Conservation (phyloP, 2,797 vertebrate genomes). For the Artibeus lituratus region DNA sequence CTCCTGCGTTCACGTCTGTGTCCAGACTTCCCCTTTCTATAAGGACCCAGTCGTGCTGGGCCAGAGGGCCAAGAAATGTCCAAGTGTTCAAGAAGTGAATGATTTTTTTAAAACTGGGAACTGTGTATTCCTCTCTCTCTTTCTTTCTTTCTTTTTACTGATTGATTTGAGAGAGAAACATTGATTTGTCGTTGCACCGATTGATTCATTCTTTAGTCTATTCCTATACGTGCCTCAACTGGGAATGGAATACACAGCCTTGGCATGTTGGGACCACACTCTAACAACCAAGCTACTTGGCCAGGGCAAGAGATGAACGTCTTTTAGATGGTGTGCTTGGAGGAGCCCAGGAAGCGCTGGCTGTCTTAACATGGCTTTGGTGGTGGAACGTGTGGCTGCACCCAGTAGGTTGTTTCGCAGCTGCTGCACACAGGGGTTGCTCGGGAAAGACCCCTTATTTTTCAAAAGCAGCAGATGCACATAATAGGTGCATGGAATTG, state of each 20-base stretch:
- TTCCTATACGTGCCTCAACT: background rate
- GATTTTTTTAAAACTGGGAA: too few species aligned
- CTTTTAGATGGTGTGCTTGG: accelerated
- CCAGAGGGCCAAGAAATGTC: too few species aligned
- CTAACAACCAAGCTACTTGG: background rate
- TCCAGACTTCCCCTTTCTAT: background rate
- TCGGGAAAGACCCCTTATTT: background rate
- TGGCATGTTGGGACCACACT: background rate
- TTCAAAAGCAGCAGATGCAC: background rate
- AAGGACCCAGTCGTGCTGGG: background rate
- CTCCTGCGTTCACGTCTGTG: background rate
- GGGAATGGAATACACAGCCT: background rate
- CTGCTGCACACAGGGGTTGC: background rate
- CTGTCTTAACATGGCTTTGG: background rate
- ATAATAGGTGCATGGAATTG: background rate
- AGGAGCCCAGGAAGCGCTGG: background rate
- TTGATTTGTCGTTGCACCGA: background rate
- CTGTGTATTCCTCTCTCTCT: too few species aligned
- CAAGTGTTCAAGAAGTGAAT: background rate
- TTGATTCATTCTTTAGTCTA: background rate
- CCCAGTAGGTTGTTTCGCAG: background rate
- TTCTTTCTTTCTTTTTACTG: too few species aligned
- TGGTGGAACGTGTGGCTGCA: background rate
- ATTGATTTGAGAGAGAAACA: background rate
- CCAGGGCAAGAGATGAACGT: background rate